These are phyloP conservation scores for Bubo scandiacus DNA, from an alignment of 2,113 vertebrate species.

Conservation along the genomic window DNA sequence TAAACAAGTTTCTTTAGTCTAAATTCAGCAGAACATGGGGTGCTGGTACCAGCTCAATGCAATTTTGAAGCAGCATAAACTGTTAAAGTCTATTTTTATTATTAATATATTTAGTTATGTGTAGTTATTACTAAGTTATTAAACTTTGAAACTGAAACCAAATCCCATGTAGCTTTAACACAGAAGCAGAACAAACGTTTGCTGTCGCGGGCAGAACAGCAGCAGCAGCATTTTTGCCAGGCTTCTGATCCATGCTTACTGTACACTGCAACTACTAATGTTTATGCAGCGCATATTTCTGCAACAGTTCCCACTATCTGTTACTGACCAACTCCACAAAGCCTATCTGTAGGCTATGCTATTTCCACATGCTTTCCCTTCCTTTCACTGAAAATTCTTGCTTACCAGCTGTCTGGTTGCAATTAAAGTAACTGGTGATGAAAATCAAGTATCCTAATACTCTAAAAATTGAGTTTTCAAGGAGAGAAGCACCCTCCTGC, in stretches of 20 bases:
- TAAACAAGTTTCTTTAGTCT: neutral
- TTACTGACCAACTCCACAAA: neutral
- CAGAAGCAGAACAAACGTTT: neutral
- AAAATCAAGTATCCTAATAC: neutral
- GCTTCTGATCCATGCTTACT: neutral
- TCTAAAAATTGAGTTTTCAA: neutral
- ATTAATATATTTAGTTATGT: neutral
- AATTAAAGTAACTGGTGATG: neutral
- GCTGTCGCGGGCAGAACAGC: neutral
- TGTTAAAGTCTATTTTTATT: neutral
- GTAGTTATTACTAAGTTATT: neutral
- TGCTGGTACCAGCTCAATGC: neutral
- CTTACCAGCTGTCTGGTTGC: neutral
- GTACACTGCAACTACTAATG: neutral
- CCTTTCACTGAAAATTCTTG: neutral
- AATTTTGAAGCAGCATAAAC: neutral
- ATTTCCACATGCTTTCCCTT: neutral
- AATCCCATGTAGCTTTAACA: neutral
- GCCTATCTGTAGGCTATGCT: neutral
- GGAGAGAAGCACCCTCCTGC: neutral
- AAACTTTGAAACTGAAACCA: neutral
- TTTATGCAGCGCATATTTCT: neutral
- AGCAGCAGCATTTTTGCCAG: neutral
- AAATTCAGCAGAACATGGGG: neutral
- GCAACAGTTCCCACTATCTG: neutral